Evolutionary conservation across 2,113 vertebrate genomes (phyloP), one percentile per base, ranked within the genome.

Genomic region (Trichechus manatus): DNA sequence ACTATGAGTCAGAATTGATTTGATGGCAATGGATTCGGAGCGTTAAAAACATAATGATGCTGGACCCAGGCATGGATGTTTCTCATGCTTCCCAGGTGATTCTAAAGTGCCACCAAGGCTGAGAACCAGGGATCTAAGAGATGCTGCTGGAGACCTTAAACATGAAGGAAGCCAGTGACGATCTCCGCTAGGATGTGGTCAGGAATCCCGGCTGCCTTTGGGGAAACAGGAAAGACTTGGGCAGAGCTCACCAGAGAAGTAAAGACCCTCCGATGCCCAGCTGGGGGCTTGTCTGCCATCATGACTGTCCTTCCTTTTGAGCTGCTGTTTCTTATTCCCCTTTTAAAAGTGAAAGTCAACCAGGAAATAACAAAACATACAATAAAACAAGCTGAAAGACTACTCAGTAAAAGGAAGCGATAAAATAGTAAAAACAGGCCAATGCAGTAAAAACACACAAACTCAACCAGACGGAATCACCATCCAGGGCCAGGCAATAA

Each of bases 331-430:
- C 79, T 86, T 93, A 36, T 39, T 61, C 22, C 63, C 75, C 87
- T 85, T 78, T 95, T 94, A 89, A 96, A 96, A 96, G 80, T 47
- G 25, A 82, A 87, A 81, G 80, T 80, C 96, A 96, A 94, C 88
- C 9, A 70, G 93, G 92, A 98, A 97, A 97, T 94, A 97, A 96
- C 80, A 96, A 94, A 96, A 84, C 87, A 95, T 27, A 93, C 77
- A 89, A 87, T 97, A 97, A 96, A 96, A 96, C 94, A 93, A 95
- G 59, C 90, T 85, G 53, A 95, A 94, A 90, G 92, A 95, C 93
- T 89, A 93, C 92, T 95, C 96, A 91, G 95, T 98, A 96, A 97
- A 97, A 97, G 72, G 86, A 90, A 95, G 87, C 1, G 4, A 85
- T 85, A 87, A 80, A 95, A 86, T 85, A 96, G 87, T 96, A 97